Percentiles rank a stretch among this genome's conserved stretches.
Conservation (phyloP, 1,140 invertebrate species). For the Trypoxylus dichotomus region DNA sequence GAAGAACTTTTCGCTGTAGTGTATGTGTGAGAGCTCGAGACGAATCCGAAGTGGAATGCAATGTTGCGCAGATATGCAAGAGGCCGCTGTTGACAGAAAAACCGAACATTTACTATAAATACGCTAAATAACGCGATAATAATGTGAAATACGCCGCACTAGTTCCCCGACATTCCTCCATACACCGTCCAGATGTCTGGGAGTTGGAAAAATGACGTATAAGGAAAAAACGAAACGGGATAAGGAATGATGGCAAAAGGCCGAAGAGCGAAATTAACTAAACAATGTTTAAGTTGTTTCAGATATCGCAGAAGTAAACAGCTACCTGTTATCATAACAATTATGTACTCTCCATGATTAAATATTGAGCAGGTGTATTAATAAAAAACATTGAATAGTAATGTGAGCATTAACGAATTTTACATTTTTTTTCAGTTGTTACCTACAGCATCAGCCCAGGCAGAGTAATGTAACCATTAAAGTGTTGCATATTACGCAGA, state of each 20-base stretch:
- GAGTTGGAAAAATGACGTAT: neutral
- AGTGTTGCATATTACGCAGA: too few relatives aligned
- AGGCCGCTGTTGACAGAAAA: constrained; percentile 19
- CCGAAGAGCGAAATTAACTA: neutral
- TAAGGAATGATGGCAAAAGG: neutral
- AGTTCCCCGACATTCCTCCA: constrained; percentile 28
- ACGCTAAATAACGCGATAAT: constrained; percentile 31
- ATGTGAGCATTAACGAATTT: too few relatives aligned
- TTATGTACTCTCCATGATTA: too few relatives aligned
- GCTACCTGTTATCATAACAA: too few relatives aligned
- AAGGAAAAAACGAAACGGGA: neutral
- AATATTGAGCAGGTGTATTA: too few relatives aligned
- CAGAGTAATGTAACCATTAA: too few relatives aligned
- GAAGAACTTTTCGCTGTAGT: neutral
- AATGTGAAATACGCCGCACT: constrained; percentile 30
- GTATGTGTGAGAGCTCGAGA: neutral
- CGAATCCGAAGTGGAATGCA: constrained; percentile 17
- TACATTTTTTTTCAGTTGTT: too few relatives aligned
- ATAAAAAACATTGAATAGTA: too few relatives aligned
- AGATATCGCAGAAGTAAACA: neutral
- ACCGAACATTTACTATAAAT: constrained; percentile 33
- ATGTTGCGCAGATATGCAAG: constrained; percentile 28
- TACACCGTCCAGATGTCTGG: constrained; percentile 15
- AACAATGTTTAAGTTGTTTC: neutral
- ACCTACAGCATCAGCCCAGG: too few relatives aligned